Conservation (phyloP, 2,888 invertebrate genomes). For the Amiota mariae region DNA sequence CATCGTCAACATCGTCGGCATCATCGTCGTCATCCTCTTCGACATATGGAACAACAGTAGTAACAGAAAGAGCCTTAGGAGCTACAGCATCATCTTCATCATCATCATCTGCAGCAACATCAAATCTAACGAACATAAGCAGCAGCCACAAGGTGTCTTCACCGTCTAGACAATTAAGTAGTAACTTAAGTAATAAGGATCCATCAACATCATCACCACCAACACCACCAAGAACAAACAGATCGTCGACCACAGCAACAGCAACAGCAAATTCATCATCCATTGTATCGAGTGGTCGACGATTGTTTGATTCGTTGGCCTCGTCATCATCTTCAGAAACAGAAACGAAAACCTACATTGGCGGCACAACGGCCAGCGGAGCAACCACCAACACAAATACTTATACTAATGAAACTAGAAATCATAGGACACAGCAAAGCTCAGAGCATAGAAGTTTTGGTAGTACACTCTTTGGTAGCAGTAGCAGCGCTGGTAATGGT, state of each 20-base stretch:
- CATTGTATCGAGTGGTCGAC: constrained; percentile 64
- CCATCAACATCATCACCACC: constrained; percentile 45
- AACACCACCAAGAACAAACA: constrained; percentile 39
- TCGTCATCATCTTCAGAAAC: constrained; percentile 62
- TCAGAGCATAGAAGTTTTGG: constrained; percentile 68
- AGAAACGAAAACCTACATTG: constrained; percentile 60
- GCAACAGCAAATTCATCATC: constrained; percentile 59
- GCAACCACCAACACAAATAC: constrained; percentile 57
- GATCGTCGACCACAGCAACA: constrained; percentile 47
- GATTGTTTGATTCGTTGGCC: constrained; percentile 69
- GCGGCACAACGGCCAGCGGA: constrained; percentile 57
- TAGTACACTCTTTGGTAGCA: constrained; percentile 63
- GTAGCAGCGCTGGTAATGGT: constrained; percentile 56
- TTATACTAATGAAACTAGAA: constrained; percentile 69
- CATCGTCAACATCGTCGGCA: constrained; percentile 45
- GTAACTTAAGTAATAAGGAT: constrained; percentile 45
- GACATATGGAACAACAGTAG: constrained; percentile 41
- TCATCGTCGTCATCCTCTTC: constrained; percentile 46
- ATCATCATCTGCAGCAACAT: constrained; percentile 43
- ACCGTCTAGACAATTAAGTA: constrained; percentile 65
- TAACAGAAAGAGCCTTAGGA: constrained; percentile 21
- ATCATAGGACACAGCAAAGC: constrained; percentile 64
- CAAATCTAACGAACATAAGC: constrained; percentile 43
- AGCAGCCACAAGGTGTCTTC: constrained; percentile 62
- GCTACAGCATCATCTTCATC: constrained; percentile 48